phyloP scores from a whole-genome alignment of 2,113 vertebrate genomes.

The Elachura formosa region DNA sequence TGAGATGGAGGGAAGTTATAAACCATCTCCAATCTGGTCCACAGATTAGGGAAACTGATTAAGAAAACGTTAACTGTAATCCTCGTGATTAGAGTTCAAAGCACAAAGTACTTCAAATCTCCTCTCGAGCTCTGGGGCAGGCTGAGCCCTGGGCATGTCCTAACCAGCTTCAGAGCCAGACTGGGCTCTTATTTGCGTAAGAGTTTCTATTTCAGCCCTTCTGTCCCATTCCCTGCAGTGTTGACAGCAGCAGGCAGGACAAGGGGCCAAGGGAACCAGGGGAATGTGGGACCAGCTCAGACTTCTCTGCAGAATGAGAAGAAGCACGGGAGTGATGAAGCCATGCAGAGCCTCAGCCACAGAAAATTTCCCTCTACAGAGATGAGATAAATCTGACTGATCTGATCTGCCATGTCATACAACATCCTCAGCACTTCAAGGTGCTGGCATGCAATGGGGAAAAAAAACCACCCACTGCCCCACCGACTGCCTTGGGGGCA shows the following conservation, averaged over 20 bases:
- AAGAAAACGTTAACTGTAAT: conserved; percentile 22
- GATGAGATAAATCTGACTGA: background rate
- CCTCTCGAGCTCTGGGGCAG: background rate
- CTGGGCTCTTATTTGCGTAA: background rate
- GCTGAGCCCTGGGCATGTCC: background rate
- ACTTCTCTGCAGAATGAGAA: background rate
- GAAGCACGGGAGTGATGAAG: background rate
- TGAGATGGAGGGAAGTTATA: background rate
- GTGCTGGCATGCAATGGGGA: background rate
- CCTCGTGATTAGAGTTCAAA: background rate
- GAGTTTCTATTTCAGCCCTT: conserved; percentile 29
- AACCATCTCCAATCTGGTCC: background rate
- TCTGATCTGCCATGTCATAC: background rate
- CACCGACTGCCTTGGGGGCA: fast-evolving
- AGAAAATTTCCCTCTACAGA: background rate
- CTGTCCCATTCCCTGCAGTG: fast-evolving
- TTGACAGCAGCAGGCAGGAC: background rate
- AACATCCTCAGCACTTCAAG: background rate
- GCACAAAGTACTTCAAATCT: conserved; percentile 35
- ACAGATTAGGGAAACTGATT: conserved; percentile 5
- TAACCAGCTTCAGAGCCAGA: background rate
- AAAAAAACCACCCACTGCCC: background rate
- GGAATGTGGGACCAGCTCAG: background rate
- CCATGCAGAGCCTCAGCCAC: background rate
- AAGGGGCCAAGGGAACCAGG: background rate